phyloP scores from a whole-genome alignment of 2,888 invertebrate species.

The Eristalis pertinax region DNA sequence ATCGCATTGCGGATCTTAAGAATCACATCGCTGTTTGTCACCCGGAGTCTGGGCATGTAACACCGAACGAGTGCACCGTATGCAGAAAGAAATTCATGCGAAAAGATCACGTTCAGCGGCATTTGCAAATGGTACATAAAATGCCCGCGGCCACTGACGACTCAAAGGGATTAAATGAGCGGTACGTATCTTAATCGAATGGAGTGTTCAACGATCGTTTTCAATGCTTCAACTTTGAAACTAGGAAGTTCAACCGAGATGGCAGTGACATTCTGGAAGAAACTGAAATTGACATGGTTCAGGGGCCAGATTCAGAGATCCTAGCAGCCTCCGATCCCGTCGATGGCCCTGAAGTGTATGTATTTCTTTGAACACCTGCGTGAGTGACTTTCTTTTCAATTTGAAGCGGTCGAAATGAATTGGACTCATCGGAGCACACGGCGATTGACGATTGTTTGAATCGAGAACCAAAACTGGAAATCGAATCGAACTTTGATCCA shows the following conservation, averaged over 20 bases:
- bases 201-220: not conserved
- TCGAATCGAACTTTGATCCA: slow-evolving; percentile 1
- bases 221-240: not conserved
- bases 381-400: not conserved
- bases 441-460: slow-evolving; percentile 22
- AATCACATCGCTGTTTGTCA: slow-evolving; percentile 79
- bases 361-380: not conserved
- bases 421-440: not conserved
- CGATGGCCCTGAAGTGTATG: not conserved
- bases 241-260: not conserved
- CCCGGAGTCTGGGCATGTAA: slow-evolving; percentile 69
- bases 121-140: slow-evolving; percentile 81
- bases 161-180: not conserved
- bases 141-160: slow-evolving; percentile 18
- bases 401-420: not conserved
- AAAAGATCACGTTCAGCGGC: slow-evolving; percentile 82
- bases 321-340: not conserved
- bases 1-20: slow-evolving; percentile 81
- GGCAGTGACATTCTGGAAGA: slow-evolving; percentile 70
- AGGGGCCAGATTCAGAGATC: not conserved
- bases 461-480: not conserved
- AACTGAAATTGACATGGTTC: slow-evolving; percentile 53
- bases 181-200: not conserved
- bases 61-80: slow-evolving; percentile 77
- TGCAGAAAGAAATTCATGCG: slow-evolving; percentile 82